Base-by-base conservation (phyloP, 2,888 invertebrate species). In the Caenorhabditis sinica region DNA sequence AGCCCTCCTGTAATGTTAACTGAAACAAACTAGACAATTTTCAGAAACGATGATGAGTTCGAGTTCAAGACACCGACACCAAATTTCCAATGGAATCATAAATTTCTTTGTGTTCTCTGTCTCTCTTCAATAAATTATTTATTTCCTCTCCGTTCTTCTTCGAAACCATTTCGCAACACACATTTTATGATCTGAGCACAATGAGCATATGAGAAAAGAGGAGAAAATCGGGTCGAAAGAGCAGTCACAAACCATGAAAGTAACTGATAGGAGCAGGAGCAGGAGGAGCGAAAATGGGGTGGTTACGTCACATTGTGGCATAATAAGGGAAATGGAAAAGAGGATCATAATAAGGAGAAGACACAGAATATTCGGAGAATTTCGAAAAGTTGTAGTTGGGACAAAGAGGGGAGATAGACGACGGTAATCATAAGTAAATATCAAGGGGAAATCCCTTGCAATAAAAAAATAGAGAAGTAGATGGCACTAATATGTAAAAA, bases 221-320 rank as follows among this genome's bases (percentile, higher is more conserved):
- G 36, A 40, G 23, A 23, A 71, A 60, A 49, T 49, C 74, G 74
- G 43, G 74, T 74, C 65, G 65, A 74, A 74, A 74, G 65, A 74
- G 74, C 74, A 74, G 75, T 33, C 33, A 75, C 75, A 75, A 75
- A 75, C 75, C 75, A 75, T 58, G 66, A 58, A 58, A 65, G 56
- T 65, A 9, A 30, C 40, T 25, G 23, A 40, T 43, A 8, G 53
- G 15, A 45, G n/a, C n/a, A n/a, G 33, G 9, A 36, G 53, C n/a
- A 13, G 17, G 40, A 28, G 53, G 63, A 65, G 40, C 23, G 51
- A 40, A 65, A 40, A 13, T 8, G 17, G 51, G 25, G 73, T 15
- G 11, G 6, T 25, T 43, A 63, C 63, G 63, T 63, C 63, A 63
- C 43, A 11, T 4, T 61, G 8, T 15, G 56, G 28, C 25, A 56